phyloP scores from a whole-genome alignment of 2,888 invertebrate species.

The Galerucella calmariensis region DNA sequence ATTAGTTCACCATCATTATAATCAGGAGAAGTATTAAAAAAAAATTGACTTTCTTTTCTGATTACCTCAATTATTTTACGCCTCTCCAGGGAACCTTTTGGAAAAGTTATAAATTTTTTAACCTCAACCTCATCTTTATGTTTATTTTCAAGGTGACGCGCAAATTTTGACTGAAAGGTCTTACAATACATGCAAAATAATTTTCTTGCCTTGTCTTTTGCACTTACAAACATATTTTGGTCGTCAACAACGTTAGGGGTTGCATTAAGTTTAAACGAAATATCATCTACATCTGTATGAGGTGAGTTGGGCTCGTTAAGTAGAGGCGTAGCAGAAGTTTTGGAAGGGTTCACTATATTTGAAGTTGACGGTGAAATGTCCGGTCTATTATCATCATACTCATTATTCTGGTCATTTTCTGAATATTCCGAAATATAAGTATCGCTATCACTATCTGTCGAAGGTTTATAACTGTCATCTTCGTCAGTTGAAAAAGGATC shows the following conservation, averaged over 20 bases:
- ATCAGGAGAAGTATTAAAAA: slow-evolving; percentile 5
- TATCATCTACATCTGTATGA: not conserved
- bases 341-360: not conserved
- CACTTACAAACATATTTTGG: not conserved
- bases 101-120: not conserved
- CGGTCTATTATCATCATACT: not conserved
- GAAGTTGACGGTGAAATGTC: not conserved
- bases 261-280: not conserved
- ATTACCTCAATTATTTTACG: slow-evolving; percentile 22
- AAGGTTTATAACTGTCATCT: not conserved
- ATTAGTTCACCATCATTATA: slow-evolving; percentile 13
- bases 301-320: not conserved
- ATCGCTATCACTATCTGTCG: not conserved
- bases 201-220: not conserved
- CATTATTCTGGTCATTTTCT: not conserved
- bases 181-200: not conserved
- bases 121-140: slow-evolving; percentile 1
- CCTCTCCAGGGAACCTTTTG: not conserved
- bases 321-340: not conserved
- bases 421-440: not conserved
- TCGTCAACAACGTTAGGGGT: not conserved
- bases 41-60: slow-evolving; percentile 22
- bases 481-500: not conserved
- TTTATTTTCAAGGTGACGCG: slow-evolving; percentile 1
- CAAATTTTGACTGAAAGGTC: not conserved